A percentile compares a stretch with the other conserved stretches of the same genome.
phyloP scores from a whole-genome alignment of 23 tunicate species.

The Diplosoma virens region DNA sequence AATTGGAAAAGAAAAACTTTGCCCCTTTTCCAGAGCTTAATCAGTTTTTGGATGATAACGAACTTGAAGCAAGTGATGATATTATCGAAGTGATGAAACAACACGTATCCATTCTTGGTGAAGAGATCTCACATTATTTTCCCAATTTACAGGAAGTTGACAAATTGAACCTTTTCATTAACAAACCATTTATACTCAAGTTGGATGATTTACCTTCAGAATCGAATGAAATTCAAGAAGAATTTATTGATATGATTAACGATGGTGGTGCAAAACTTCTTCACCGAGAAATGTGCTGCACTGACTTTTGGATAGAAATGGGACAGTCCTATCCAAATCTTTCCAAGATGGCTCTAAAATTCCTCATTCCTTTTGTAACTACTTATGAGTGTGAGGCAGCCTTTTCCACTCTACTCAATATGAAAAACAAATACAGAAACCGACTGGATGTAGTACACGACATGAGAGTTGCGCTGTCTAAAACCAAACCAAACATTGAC shows the following conservation, averaged over 20 bases:
- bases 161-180: constrained; percentile 42
- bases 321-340: constrained; percentile 41
- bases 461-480: constrained; percentile 31
- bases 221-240: constrained; percentile 46
- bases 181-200: constrained; percentile 47
- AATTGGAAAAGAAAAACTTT: too few relatives aligned
- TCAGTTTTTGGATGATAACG: too few relatives aligned
- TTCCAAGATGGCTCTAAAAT: constrained; percentile 46
- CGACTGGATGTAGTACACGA: constrained; percentile 31
- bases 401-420: constrained; percentile 46
- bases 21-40: too few relatives aligned
- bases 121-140: too few relatives aligned
- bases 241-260: constrained; percentile 31
- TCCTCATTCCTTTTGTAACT: constrained; percentile 18
- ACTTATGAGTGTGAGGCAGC: constrained; percentile 50
- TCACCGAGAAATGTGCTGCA: constrained; percentile 42
- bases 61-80: too few relatives aligned
- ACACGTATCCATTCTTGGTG: too few relatives aligned
- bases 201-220: constrained; percentile 55
- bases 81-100: too few relatives aligned
- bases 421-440: constrained; percentile 28
- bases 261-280: constrained; percentile 42
- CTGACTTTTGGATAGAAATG: constrained; percentile 44
- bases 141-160: constrained; percentile 33
- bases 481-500: constrained; percentile 28